Base-by-base conservation (phyloP, 1,140 invertebrate genomes). In the Trigoniulus corallinus region DNA sequence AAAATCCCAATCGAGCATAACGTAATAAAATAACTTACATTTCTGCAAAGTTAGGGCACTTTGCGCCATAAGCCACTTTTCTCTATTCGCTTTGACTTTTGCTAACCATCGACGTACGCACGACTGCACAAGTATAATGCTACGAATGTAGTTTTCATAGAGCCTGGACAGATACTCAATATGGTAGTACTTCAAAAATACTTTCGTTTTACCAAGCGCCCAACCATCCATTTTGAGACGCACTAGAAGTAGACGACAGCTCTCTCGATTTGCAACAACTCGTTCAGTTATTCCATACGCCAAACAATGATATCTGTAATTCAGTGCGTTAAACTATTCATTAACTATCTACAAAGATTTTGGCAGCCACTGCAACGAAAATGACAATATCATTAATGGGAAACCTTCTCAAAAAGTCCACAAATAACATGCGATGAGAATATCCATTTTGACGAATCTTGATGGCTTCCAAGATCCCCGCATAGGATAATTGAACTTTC, bases 151-250 rank as follows among this genome's bases (percentile, higher is more conserved):
- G 52, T 81, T 75, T 61, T 87, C 82, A 62, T 84, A 86, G 57
- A 81, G 68, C 60, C 82, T 79, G 0, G 82, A 76, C 1, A 89
- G 66, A 53, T 82, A 79, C 65, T 88, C 84, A 1, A 86, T 75
- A 59, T 88, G 84, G 59, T 87, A 88, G 62, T 88, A 88, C 59
- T 87, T 87, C 0, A 89, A 69, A 61, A 89, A 89, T 2, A 88
- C 71, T 59, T 86, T 88, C 0, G 81, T 80, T 59, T 81, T 82
- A 21, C 84, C 84, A n/a, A 88, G 66, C 12, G 82, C 82, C 80
- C 81, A 88, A 34, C 82, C 80, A 54, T 85, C 81, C 74, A 88
- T 77, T 62, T 80, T 79, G 0, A 88, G 61, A 48, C 81, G 73
- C 7, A 83, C 58, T 20, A 88, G 65, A 2, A 88, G 64, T 1